phyloP scores from a whole-genome alignment of 2,888 invertebrate species.

The Drosophila barbarae region DNA sequence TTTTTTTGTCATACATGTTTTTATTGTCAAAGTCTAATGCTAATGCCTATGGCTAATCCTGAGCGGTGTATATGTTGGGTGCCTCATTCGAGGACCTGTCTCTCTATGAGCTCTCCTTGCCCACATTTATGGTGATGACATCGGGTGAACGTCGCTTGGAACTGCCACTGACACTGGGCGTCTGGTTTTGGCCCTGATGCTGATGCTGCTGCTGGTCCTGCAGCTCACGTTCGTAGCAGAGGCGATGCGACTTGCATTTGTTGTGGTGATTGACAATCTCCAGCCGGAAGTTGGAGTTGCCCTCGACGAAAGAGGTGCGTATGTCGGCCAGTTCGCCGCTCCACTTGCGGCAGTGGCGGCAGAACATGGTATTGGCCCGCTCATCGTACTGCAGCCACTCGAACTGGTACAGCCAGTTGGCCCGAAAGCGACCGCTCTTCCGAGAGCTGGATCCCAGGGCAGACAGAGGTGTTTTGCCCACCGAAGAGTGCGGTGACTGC shows the following conservation, averaged over 20 bases:
- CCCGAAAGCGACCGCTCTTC: constrained; percentile 85
- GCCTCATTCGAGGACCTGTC: constrained; percentile 9
- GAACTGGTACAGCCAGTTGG: constrained; percentile 85
- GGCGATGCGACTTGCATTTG: constrained; percentile 87
- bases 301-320: constrained; percentile 89
- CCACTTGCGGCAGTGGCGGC: constrained; percentile 87
- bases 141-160: constrained; percentile 53
- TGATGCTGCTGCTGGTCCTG: constrained; percentile 58
- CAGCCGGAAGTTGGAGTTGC: constrained; percentile 87
- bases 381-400: constrained; percentile 88
- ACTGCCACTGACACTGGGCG: constrained; percentile 16
- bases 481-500: constrained; percentile 52
- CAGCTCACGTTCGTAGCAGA: constrained; percentile 82
- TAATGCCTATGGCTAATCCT: constrained; percentile 60
- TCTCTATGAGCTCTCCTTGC: constrained; percentile 64
- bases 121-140: constrained; percentile 76
- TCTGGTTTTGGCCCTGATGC: constrained; percentile 8
- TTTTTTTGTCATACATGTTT: constrained; percentile 17
- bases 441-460: constrained; percentile 73
- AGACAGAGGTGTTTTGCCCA: background rate
- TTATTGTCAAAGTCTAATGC: constrained; percentile 16
- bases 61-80: constrained; percentile 47
- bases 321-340: constrained; percentile 85
- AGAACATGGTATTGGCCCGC: constrained; percentile 85
- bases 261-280: constrained; percentile 90